Conservation (phyloP, 30 jellyfish, hydroid and myxozoan species). For the Nemopilema nomurai region DNA sequence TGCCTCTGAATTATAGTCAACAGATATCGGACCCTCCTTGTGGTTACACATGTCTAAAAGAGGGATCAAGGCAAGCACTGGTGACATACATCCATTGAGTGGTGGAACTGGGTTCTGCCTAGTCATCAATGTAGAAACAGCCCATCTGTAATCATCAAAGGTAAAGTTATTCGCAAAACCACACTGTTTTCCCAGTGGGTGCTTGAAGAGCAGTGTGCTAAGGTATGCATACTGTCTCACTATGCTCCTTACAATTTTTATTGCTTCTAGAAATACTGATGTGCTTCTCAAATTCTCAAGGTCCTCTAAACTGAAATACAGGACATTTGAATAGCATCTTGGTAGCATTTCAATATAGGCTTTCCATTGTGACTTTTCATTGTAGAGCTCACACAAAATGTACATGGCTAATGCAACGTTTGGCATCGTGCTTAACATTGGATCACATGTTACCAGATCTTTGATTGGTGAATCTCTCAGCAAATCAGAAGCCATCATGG, state of each 20-base stretch:
- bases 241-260: slow-evolving; percentile 52
- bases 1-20: slow-evolving; percentile 39
- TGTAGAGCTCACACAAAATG: slow-evolving; percentile 35
- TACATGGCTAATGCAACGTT: slow-evolving; percentile 71
- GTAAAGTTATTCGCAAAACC: slow-evolving; percentile 47
- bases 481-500: slow-evolving; percentile 48
- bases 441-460: slow-evolving; percentile 43
- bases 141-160: slow-evolving; percentile 66
- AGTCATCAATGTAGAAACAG: slow-evolving; percentile 73
- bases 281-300: slow-evolving; percentile 50
- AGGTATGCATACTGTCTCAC: slow-evolving; percentile 72
- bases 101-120: slow-evolving; percentile 68
- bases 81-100: slow-evolving; percentile 1
- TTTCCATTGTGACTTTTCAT: slow-evolving; percentile 56
- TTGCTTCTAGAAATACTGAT: slow-evolving; percentile 37
- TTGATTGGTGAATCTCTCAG: slow-evolving; percentile 31
- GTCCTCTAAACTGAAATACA: slow-evolving; percentile 47
- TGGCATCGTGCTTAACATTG: slow-evolving; percentile 65
- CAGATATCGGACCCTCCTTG: slow-evolving; percentile 38
- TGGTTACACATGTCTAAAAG: slow-evolving; percentile 71
- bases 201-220: slow-evolving; percentile 39
- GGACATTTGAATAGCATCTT: slow-evolving; percentile 37
- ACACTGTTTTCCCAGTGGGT: slow-evolving; percentile 42
- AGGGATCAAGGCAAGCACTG: slow-evolving; percentile 61
- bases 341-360: slow-evolving; percentile 57